Evolutionary conservation across 2,888 invertebrate genomes (phyloP), one percentile per base, ranked within the genome.

Genomic region (Catocala nupta): DNA sequence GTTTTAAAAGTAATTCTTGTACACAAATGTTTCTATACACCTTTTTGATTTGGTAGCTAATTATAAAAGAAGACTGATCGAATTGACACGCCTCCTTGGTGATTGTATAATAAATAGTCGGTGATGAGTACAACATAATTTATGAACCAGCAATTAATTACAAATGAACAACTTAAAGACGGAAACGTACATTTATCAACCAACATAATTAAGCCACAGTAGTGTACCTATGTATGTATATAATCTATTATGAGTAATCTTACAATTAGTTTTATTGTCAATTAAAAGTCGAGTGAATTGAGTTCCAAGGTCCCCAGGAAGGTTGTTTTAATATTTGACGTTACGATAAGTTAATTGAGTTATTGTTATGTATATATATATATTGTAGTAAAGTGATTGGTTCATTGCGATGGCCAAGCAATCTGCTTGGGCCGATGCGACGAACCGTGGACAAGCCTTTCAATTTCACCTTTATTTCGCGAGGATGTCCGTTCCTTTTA

Each of bases 401-500:
- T 36, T 36, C 57, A 63, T 73, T 70, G 36, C 60, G 49, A 63
- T 68, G 60, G 62, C 56, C 59, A 6, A 63, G 59, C 55, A 71
- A 66, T 57, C 50, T 44, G 54, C 56, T 34, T 45, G 48, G 49
- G 36, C 36, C 36, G 69, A 63, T 43, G 55, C 78, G 65, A 50
- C 58, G 67, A 65, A 75, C 58, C 75, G 75, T 78, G 60, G 47
- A 59, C 49, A 57, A 25, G 63, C 63, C 69, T 77, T 68, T 69
- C 71, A 47, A 59, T 63, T 63, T 51, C 47, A 48, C 51, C 63
- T 68, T 66, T 54, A 57, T 50, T 55, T 56, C 34, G 49, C 53
- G 56, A 71, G 75, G 75, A 77, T 78, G 58, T 75, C 75, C 78
- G 75, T 60, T 77, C 65, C 59, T 70, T 71, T 71, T 67, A 71